phyloP scores from a whole-genome alignment of 1,140 invertebrate genomes.

The Camponotus vicinus region DNA sequence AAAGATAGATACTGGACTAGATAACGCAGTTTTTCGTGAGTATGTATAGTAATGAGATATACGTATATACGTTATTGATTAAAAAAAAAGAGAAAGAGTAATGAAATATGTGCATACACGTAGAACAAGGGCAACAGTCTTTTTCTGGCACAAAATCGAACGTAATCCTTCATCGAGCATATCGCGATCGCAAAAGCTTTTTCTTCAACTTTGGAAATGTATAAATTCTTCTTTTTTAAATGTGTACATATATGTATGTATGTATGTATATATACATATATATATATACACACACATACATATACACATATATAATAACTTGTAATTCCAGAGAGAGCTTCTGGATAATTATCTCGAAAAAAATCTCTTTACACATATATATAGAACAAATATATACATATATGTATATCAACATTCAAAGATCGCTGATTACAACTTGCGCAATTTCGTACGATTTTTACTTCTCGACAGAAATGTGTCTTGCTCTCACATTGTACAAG shows the following conservation, averaged over 20 bases:
- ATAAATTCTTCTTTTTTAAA: conserved; percentile 40
- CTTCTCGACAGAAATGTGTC: not conserved
- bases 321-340: conserved; percentile 45
- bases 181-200: conserved; percentile 32
- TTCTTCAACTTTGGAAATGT: conserved; percentile 41
- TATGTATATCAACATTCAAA: conserved; percentile 35
- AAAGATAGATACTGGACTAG: conserved; percentile 66
- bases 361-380: conserved; percentile 29
- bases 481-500: not conserved
- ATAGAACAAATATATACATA: conserved; percentile 5
- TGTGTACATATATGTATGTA: not conserved
- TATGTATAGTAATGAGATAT: conserved; percentile 69
- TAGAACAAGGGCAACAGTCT: conserved; percentile 65
- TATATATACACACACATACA: not conserved
- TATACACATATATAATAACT: not conserved
- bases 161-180: conserved; percentile 39
- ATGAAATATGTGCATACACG: not conserved
- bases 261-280: conserved; percentile 15
- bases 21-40: conserved; percentile 59
- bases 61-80: conserved; percentile 14
- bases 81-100: conserved; percentile 34
- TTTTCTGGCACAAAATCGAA: conserved; percentile 62
- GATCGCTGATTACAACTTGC: conserved; percentile 20
- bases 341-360: conserved; percentile 42
- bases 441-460: conserved; percentile 26